phyloP scores from a whole-genome alignment of 2,113 vertebrate species.

The Tupaia chinensis region DNA sequence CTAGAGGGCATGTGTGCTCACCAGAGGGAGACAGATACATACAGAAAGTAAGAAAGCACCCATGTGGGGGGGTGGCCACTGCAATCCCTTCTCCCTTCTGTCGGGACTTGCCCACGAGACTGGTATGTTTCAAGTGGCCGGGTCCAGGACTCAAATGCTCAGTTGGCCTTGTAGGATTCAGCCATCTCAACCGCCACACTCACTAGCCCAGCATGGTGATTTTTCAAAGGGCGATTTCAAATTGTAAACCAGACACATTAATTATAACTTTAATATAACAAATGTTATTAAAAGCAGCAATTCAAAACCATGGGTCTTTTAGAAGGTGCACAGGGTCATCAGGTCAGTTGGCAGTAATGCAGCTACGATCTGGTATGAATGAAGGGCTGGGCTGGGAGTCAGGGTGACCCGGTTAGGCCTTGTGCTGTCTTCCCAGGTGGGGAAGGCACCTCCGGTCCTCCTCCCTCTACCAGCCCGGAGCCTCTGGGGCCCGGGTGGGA shows the following conservation, averaged over 20 bases:
- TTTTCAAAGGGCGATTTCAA: conserved; percentile 77
- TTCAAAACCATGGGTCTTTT: conserved; percentile 82
- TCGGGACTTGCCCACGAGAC: too few species aligned
- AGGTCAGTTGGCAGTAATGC: conserved; percentile 82
- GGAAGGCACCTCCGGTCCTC: not conserved
- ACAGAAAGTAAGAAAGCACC: too few species aligned
- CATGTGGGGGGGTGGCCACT: too few species aligned
- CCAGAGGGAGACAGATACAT: too few species aligned
- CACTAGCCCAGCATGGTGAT: not conserved
- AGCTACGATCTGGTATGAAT: conserved; percentile 66
- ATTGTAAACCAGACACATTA: conserved; percentile 84
- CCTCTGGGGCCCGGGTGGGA: not conserved
- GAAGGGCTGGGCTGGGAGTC: conserved; percentile 29
- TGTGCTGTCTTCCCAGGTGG: not conserved
- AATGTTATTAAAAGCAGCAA: conserved; percentile 88
- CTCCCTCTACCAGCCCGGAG: not conserved
- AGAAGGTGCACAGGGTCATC: conserved; percentile 88
- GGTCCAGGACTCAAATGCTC: too few species aligned
- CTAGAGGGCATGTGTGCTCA: too few species aligned
- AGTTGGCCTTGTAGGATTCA: too few species aligned
- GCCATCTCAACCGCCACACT: too few species aligned
- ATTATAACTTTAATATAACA: conserved; percentile 87
- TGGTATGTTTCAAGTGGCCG: too few species aligned
- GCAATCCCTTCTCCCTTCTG: too few species aligned
- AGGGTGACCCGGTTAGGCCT: conserved; percentile 1